Evolutionary conservation across 2,113 vertebrate genomes (phyloP).

Genomic region (Elanus axillaris): DNA sequence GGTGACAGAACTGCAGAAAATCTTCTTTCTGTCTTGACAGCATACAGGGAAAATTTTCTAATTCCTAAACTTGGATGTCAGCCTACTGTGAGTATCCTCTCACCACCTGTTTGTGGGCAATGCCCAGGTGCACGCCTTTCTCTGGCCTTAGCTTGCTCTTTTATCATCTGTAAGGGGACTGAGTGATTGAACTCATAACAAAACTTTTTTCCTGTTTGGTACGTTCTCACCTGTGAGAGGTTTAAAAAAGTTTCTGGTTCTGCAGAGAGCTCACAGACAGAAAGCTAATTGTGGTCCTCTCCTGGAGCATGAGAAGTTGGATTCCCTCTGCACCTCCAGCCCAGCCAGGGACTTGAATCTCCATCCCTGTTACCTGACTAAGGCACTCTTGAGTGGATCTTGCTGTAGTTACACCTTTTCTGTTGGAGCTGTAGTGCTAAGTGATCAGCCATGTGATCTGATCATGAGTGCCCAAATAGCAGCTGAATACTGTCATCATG

Average conservation of each 20-base stretch:
- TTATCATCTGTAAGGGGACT: neutral
- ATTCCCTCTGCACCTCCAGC: neutral
- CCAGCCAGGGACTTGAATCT: neutral
- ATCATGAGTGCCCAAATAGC: neutral
- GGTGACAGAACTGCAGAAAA: neutral
- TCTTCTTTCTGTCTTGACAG: neutral
- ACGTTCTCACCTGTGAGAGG: neutral
- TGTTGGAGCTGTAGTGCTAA: neutral
- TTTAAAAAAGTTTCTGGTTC: neutral
- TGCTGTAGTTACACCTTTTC: neutral
- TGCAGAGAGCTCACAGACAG: neutral
- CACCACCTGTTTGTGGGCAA: accelerated
- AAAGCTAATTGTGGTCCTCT: neutral
- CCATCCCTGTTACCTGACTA: neutral
- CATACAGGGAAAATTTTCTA: neutral
- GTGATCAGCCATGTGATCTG: neutral
- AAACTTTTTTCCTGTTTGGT: neutral
- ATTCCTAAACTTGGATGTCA: neutral
- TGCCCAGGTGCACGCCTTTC: accelerated
- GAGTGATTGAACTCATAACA: neutral
- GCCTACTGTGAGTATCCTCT: neutral
- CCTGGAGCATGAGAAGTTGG: neutral
- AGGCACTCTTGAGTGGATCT: neutral
- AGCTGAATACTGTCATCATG: neutral
- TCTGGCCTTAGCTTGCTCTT: neutral